phyloP scores from a whole-genome alignment of 2,888 invertebrate species.

The Crematogaster levior region DNA sequence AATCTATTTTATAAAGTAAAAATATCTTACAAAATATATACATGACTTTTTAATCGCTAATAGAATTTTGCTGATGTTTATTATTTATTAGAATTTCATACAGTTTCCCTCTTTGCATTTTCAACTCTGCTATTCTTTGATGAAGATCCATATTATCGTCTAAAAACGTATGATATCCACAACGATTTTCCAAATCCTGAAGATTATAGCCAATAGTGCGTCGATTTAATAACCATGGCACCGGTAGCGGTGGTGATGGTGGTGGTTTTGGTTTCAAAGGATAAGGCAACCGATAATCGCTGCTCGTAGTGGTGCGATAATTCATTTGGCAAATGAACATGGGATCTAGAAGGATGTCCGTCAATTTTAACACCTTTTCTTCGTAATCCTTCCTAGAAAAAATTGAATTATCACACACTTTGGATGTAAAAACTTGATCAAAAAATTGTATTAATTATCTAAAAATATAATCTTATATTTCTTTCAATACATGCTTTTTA shows the following conservation, averaged over 20 bases:
- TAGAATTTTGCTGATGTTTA: neutral
- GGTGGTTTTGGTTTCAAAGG: constrained; percentile 57
- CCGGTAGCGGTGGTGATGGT: constrained; percentile 58
- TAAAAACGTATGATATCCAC: constrained; percentile 72
- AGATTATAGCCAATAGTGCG: constrained; percentile 73
- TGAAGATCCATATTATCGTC: constrained; percentile 77
- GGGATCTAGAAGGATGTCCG: constrained; percentile 61
- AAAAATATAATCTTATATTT: neutral
- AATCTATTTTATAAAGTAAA: neutral
- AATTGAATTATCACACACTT: neutral
- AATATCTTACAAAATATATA: neutral
- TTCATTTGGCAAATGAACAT: constrained; percentile 56
- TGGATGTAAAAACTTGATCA: constrained; percentile 6
- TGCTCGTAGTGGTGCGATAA: constrained; percentile 71
- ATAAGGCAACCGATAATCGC: constrained; percentile 69
- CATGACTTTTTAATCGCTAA: neutral
- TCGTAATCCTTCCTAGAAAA: constrained; percentile 44
- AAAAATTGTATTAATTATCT: neutral
- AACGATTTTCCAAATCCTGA: constrained; percentile 68
- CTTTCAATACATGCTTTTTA: neutral
- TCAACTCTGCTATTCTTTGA: constrained; percentile 70
- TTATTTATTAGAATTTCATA: neutral
- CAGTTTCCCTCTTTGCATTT: constrained; percentile 57
- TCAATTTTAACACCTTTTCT: constrained; percentile 56
- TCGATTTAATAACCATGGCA: constrained; percentile 76